These are phyloP conservation scores for Penaeus indicus DNA, from an alignment of 1,140 invertebrate genomes.

Conservation along the genomic window DNA sequence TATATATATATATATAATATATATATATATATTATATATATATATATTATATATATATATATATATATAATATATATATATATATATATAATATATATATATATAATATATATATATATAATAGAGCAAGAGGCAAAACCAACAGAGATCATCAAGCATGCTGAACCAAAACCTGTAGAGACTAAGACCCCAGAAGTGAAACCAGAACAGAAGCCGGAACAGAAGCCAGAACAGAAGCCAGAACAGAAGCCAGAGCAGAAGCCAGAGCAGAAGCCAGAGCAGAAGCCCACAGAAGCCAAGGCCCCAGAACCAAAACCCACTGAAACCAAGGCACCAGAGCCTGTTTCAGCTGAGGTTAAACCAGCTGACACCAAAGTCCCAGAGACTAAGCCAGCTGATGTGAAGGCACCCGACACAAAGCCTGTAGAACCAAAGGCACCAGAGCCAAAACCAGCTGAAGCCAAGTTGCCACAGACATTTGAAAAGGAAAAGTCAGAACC, in stretches of 20 bases:
- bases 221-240: background rate
- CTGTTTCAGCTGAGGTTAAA: constrained; percentile 1
- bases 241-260: constrained; percentile 17
- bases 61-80: too few species aligned
- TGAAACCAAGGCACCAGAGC: constrained; percentile 40
- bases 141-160: constrained; percentile 6
- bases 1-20: too few species aligned
- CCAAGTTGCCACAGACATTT: constrained; percentile 13
- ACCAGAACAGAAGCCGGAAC: background rate
- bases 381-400: constrained; percentile 33
- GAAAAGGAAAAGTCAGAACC: constrained; percentile 30
- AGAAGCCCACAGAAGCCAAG: constrained; percentile 22
- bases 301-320: constrained; percentile 42
- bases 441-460: constrained; percentile 21
- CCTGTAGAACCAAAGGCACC: constrained; percentile 31
- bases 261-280: constrained; percentile 24
- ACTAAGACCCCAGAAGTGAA: constrained; percentile 37
- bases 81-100: too few species aligned
- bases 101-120: too few species aligned
- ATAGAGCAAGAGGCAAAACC: background rate
- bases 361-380: constrained; percentile 40
- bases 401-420: constrained; percentile 6
- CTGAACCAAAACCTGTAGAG: constrained; percentile 44
- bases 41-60: too few species aligned
- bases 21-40: too few species aligned